Percentiles rank a stretch among this genome's conserved stretches.
phyloP scores from a whole-genome alignment of 2,888 invertebrate species.

The Pseudeuparius sepicola region DNA sequence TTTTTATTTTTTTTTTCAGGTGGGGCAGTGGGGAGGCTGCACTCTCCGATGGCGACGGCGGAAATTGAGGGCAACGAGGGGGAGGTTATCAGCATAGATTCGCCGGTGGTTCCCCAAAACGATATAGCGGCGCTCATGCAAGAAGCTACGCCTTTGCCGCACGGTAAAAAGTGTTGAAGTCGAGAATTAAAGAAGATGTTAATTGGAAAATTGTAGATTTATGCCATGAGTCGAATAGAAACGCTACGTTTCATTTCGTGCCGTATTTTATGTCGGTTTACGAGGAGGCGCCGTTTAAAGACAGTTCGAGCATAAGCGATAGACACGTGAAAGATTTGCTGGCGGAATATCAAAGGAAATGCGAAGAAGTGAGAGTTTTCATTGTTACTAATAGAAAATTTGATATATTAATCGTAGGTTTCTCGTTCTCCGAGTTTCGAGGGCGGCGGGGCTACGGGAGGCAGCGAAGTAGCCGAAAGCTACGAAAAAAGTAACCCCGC shows the following conservation, averaged over 20 bases:
- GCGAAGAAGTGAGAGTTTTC: no score
- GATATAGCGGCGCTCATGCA: conserved; percentile 62
- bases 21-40: conserved; percentile 47
- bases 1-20: no score
- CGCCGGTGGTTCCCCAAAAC: conserved; percentile 59
- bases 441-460: conserved; percentile 25
- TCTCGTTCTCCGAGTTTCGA: no score
- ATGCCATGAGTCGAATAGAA: not conserved
- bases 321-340: conserved; percentile 54
- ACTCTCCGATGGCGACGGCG: conserved; percentile 55
- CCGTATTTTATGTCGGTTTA: conserved; percentile 51
- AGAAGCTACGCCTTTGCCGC: conserved; percentile 48
- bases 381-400: no score
- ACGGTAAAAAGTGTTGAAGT: conserved; percentile 28
- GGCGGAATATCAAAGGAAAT: conserved; percentile 47
- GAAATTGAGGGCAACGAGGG: conserved; percentile 78
- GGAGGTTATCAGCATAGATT: conserved; percentile 66
- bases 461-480: conserved; percentile 46
- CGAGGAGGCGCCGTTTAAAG: conserved; percentile 40
- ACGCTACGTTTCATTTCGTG: conserved; percentile 36
- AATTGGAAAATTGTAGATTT: not conserved
- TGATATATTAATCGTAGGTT: no score
- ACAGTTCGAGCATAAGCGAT: conserved; percentile 27
- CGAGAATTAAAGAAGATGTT: no score
- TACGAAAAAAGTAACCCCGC: conserved; percentile 72